Conservation (phyloP, 2,888 invertebrate genomes). For the Palloptera scutellata region DNA sequence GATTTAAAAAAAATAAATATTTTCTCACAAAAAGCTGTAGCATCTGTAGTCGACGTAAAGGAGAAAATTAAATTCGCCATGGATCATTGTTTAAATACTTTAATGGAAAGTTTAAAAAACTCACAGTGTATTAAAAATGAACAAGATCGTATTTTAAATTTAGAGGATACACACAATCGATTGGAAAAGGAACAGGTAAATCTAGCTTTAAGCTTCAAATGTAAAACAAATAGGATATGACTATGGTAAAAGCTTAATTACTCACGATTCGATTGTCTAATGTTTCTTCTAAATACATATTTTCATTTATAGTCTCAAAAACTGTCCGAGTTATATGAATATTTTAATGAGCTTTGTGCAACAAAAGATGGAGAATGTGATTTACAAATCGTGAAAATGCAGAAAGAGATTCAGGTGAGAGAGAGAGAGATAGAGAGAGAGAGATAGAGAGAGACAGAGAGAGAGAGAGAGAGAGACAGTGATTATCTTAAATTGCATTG, state of each 20-base stretch:
- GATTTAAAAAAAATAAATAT: neutral
- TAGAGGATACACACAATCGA: slow-evolving; percentile 27
- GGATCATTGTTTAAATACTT: slow-evolving; percentile 27
- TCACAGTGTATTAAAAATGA: slow-evolving; percentile 23
- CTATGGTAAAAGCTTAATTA: neutral
- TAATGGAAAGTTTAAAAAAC: slow-evolving; percentile 33
- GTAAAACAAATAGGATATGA: neutral
- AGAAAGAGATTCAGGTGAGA: slow-evolving; percentile 39
- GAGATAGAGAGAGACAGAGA: slow-evolving; percentile 16
- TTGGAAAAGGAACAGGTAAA: slow-evolving; percentile 37
- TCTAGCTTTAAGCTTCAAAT: no score
- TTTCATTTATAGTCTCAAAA: slow-evolving; percentile 28
- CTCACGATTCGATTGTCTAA: no score
- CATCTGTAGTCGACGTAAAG: slow-evolving; percentile 42
- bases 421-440: no score
- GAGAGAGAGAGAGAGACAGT: neutral
- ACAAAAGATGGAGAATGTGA: slow-evolving; percentile 15
- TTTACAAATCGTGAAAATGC: slow-evolving; percentile 29
- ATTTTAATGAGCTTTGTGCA: slow-evolving; percentile 34
- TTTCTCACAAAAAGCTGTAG: slow-evolving; percentile 16
- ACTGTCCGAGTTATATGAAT: slow-evolving; percentile 27
- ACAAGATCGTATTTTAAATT: neutral
- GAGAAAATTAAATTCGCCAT: slow-evolving; percentile 34
- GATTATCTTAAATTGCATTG: no score
- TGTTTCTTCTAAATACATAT: neutral